Evolutionary conservation across 2,113 vertebrate species (phyloP).

Genomic region (Suricata suricatta): DNA sequence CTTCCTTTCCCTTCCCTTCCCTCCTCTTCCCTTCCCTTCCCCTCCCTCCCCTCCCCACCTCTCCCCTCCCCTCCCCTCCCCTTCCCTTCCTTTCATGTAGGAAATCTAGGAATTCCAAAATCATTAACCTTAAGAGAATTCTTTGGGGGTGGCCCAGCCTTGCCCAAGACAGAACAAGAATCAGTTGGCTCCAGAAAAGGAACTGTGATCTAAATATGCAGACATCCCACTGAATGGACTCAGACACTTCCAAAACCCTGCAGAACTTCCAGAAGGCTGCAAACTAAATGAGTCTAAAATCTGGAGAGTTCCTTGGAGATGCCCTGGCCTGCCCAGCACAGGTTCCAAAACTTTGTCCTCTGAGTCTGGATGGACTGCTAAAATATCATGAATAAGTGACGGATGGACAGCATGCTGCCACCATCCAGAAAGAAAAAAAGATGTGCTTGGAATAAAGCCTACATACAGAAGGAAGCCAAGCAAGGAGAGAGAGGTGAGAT

Average conservation of each 20-base stretch:
- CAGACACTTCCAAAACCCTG: background rate
- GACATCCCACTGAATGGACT: background rate
- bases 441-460: background rate
- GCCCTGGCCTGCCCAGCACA: background rate
- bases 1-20: accelerated
- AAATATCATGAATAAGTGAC: background rate
- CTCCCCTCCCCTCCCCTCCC: accelerated
- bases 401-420: background rate
- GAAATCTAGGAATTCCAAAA: background rate
- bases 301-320: background rate
- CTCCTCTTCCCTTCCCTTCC: too few relatives aligned
- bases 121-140: background rate
- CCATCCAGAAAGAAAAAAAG: background rate
- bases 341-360: background rate
- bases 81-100: background rate
- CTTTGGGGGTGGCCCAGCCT: background rate
- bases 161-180: background rate
- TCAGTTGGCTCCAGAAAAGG: background rate
- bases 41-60: too few relatives aligned
- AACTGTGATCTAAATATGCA: background rate
- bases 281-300: background rate
- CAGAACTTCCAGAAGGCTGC: background rate
- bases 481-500: background rate
- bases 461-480: background rate
- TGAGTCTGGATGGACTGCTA: background rate